Evolutionary conservation across 2,797 vertebrate species (phyloP).

Genomic region (Megaceryle alcyon): DNA sequence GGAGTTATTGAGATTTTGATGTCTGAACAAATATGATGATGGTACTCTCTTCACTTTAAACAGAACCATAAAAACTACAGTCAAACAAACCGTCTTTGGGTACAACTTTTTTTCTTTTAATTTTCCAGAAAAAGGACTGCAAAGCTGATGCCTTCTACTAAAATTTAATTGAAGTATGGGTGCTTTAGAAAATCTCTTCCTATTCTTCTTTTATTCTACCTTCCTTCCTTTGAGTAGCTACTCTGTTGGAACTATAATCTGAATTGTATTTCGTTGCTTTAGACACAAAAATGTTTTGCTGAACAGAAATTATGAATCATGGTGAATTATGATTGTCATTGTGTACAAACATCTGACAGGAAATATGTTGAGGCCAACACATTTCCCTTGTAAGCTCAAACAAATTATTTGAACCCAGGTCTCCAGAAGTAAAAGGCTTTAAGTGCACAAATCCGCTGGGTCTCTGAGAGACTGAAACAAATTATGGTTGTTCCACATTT

Average conservation of each 20-base stretch:
- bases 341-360: background rate
- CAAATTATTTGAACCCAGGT: background rate
- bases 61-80: background rate
- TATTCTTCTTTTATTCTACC: background rate
- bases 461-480: background rate
- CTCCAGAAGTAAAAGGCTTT: background rate
- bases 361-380: background rate
- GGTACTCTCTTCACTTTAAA: background rate
- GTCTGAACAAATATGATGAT: background rate
- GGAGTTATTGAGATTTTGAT: background rate
- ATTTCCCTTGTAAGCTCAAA: background rate
- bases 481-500: background rate
- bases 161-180: background rate
- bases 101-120: background rate
- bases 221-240: background rate
- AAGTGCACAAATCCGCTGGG: background rate
- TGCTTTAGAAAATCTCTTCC: background rate
- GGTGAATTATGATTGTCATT: background rate
- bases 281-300: background rate
- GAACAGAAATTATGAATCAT: background rate
- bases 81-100: background rate
- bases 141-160: background rate
- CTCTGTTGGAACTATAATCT: background rate
- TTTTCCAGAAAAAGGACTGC: background rate
- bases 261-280: background rate